These are phyloP conservation scores for Hassar affinis DNA, from an alignment of 2,113 vertebrate species.

Conservation along the genomic window DNA sequence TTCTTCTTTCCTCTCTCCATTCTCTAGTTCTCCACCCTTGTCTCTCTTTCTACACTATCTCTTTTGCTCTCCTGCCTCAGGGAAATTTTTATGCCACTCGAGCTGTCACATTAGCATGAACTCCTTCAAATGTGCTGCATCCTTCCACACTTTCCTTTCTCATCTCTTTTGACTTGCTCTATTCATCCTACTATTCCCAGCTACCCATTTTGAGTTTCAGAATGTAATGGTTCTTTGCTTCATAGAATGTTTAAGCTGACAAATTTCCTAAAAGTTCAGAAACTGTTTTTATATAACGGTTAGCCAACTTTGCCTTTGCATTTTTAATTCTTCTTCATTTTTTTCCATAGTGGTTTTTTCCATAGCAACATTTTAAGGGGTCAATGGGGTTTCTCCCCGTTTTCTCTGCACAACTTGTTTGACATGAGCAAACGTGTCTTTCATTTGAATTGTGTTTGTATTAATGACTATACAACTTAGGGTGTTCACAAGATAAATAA, in stretches of 20 bases:
- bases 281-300: not conserved
- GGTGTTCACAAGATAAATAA: not conserved
- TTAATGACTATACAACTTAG: not conserved
- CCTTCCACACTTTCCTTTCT: not conserved
- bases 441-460: not conserved
- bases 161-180: not conserved
- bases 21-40: not conserved
- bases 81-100: slow-evolving; percentile 26
- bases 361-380: not conserved
- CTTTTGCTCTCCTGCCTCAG: slow-evolving; percentile 20
- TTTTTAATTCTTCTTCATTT: not conserved
- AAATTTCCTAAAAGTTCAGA: not conserved
- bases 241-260: not conserved
- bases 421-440: not conserved
- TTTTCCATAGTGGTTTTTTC: not conserved
- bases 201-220: not conserved
- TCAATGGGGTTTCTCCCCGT: not conserved
- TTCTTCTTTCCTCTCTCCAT: not conserved
- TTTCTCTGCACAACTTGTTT: not conserved
- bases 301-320: not conserved
- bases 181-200: not conserved
- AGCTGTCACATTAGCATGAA: slow-evolving; percentile 37
- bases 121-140: slow-evolving; percentile 25
- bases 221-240: not conserved
- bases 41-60: slow-evolving; percentile 9